Base-by-base conservation (phyloP, 2,888 invertebrate genomes). In the Scaptomyza parva region DNA sequence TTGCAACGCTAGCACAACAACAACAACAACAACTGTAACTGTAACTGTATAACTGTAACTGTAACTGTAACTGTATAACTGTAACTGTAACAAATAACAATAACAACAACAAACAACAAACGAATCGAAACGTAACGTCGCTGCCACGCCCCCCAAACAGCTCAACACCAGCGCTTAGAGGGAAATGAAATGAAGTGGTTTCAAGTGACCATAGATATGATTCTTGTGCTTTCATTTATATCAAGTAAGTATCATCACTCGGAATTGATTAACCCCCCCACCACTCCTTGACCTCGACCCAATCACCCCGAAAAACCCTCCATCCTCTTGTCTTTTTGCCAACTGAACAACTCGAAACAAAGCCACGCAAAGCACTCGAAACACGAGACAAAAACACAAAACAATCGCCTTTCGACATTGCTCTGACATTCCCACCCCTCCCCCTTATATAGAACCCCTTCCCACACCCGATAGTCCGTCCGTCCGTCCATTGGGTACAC, bases 121-220 rank as follows among this genome's bases (percentile, higher is more conserved):
- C 12, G n/a, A n/a, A n/a, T n/a, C n/a, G n/a, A n/a, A 70, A 78
- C 45, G n/a, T n/a, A 78, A 58, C 68, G 63, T 70, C 70, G 71
- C 75, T 68, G 75, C 71, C 75, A 71, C 75, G 68, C 75, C 75
- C 63, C 74, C 45, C n/a, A n/a, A 66, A 71, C 77, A n/a, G 68
- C 66, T 45, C 61, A 51, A 43, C 45, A 74, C 76, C 81, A 85
- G 86, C 88, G 88, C 86, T 84, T 89, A 91, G 85, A 91, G 91
- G 91, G 92, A 91, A 90, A 92, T 92, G 92, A 92, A 90, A 92
- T 92, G 92, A 92, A 91, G 92, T 91, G 91, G 92, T 91, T 91
- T 91, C 91, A 91, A 91, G 91, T 90, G 89, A 90, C 91, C 91
- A 90, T 91, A 90, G 91, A 91, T 89, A 91, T 91, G 91, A 91